Evolutionary conservation across 2,888 invertebrate species (phyloP), one percentile per base, ranked within the genome.

Genomic region (Eristalis tenax): DNA sequence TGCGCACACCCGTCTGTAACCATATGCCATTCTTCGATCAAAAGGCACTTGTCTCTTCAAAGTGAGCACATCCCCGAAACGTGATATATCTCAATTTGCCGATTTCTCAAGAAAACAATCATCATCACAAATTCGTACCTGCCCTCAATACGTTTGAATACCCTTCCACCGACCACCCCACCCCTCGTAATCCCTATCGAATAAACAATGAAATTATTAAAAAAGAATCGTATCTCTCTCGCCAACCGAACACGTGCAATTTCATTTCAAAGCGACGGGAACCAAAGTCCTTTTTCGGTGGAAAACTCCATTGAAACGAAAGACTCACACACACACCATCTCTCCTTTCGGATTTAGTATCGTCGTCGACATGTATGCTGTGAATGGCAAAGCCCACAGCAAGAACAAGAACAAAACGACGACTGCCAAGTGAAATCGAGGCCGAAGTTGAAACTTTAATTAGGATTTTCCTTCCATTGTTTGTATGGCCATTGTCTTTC

Each of bases 401-500:
- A 78, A 63, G 26, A 66, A 77, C 73, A 68, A 38, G 50, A 73
- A 82, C 43, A 63, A 78, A 74, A 59, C 73, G 68, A 59, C 73
- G 68, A 81, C 73, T 76, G 68, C 76, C 66, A 85, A 86, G 82
- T 78, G 77, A 74, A 85, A 86, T 82, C 68, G 74, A 86, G 82
- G 85, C 70, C 82, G 59, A 74, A 74, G 77, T 78, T 69, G 82
- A 86, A 82, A 82, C 85, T 82, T 82, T 86, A 86, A 86, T 86
- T 86, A 82, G 85, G 78, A 86, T 82, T 82, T 86, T 65, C 78
- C 65, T 69, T 26, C 74, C 35, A 86, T 86, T 82, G 82, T 82
- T 78, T 82, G 73, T 74, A 74, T 65, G 76, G n/a, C 70, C 59
- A 82, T 82, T 85, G 82, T 85, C 69, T 81, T 75, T 65, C 38